phyloP scores from a whole-genome alignment of 2,113 vertebrate species.

The Oreochromis tanganicae region DNA sequence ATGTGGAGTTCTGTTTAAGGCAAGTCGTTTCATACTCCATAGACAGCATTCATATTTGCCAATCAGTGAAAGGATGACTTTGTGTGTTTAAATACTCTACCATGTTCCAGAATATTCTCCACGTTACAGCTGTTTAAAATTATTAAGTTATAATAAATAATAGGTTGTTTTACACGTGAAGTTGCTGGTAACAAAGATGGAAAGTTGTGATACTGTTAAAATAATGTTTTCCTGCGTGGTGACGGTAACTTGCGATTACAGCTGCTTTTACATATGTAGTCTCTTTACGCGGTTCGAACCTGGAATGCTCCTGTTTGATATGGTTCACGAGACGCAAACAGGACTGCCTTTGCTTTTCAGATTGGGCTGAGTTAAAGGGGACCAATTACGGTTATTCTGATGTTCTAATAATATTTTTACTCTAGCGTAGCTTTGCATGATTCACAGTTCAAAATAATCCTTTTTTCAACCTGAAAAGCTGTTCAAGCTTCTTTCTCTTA shows the following conservation, averaged over 20 bases:
- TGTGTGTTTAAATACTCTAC: neutral
- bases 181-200: neutral
- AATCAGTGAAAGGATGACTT: neutral
- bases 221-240: neutral
- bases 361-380: neutral
- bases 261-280: neutral
- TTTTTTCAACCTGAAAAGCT: neutral
- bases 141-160: neutral
- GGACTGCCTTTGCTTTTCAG: neutral
- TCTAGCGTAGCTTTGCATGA: neutral
- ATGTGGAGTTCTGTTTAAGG: neutral
- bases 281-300: neutral
- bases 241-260: rapidly evolving
- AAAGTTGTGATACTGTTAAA: constrained; percentile 58
- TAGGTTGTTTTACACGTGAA: neutral
- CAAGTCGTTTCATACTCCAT: neutral
- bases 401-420: neutral
- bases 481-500: neutral
- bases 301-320: neutral
- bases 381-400: neutral
- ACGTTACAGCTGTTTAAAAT: neutral
- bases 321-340: neutral
- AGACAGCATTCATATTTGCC: neutral
- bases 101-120: neutral
- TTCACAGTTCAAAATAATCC: neutral